Evolutionary conservation across 2,888 invertebrate genomes (phyloP).

Genomic region (Troilus luridus): DNA sequence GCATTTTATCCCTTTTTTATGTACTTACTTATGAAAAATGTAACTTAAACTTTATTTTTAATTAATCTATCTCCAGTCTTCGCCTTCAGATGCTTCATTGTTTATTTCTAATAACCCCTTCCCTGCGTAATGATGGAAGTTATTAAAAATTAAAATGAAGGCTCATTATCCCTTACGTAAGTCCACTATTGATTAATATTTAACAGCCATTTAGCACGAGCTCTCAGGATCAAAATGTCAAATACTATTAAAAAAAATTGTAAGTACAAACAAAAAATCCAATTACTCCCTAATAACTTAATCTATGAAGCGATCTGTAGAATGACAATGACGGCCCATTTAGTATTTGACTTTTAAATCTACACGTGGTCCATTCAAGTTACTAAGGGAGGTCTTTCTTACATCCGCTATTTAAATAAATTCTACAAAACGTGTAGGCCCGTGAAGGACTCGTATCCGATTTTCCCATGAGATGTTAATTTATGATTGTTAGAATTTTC

Average conservation of each 20-base stretch:
- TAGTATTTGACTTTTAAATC: conserved; percentile 45
- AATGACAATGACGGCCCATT: conserved; percentile 8
- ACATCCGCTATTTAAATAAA: conserved; percentile 36
- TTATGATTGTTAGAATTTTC: neutral
- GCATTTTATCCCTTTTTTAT: too few species aligned
- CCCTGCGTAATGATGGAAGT: neutral
- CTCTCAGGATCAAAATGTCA: neutral
- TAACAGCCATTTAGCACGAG: conserved; percentile 37
- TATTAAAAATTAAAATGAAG: conserved; percentile 3
- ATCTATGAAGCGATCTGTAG: conserved; percentile 28
- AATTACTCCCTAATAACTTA: conserved; percentile 45
- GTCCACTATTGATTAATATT: conserved; percentile 24
- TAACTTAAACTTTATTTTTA: neutral
- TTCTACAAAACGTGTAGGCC: conserved; percentile 25
- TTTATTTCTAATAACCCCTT: neutral
- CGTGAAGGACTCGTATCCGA: neutral
- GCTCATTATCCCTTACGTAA: neutral
- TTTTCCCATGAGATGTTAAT: neutral
- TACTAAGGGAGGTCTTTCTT: neutral
- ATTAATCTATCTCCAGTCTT: neutral
- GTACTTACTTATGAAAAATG: too few species aligned
- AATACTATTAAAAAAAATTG: neutral
- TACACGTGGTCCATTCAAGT: neutral
- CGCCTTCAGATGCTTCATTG: neutral
- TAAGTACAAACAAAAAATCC: neutral